These are phyloP conservation scores for Cryptoblepharus egeriae DNA, from an alignment of 2,797 vertebrate species.

Conservation along the genomic window DNA sequence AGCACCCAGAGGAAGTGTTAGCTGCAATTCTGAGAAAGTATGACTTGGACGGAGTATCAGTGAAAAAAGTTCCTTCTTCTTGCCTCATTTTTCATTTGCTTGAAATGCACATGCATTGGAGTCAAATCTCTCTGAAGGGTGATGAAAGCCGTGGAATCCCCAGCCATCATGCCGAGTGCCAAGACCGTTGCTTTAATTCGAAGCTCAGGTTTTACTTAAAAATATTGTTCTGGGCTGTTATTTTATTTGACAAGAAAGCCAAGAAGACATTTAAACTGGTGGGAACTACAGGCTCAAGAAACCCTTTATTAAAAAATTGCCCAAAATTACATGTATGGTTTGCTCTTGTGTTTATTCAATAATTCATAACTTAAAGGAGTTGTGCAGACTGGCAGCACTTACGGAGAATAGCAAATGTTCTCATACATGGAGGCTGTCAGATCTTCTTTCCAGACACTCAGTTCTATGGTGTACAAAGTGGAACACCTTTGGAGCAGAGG, in stretches of 20 bases:
- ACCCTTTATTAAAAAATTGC: slow-evolving; percentile 40
- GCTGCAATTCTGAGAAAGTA: background rate
- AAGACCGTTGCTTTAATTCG: slow-evolving; percentile 1
- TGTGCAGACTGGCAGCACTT: slow-evolving; percentile 16
- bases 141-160: slow-evolving; percentile 29
- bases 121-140: slow-evolving; percentile 10
- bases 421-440: background rate
- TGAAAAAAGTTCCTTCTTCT: slow-evolving; percentile 21
- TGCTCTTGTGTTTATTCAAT: slow-evolving; percentile 33
- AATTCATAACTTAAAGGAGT: slow-evolving; percentile 13
- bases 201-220: slow-evolving; percentile 50
- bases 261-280: slow-evolving; percentile 50
- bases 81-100: slow-evolving; percentile 17
- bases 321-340: slow-evolving; percentile 42
- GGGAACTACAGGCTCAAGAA: slow-evolving; percentile 40
- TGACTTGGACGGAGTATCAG: slow-evolving; percentile 17
- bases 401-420: background rate
- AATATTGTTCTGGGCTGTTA: slow-evolving; percentile 38
- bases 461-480: background rate
- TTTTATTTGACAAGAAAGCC: slow-evolving; percentile 45
- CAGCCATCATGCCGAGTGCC: slow-evolving; percentile 16
- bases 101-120: background rate
- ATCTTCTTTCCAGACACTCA: background rate
- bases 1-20: slow-evolving; percentile 13
- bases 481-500: background rate